Evolutionary conservation across 2,113 vertebrate species (phyloP), one percentile per base, ranked within the genome.

Genomic region (Odocoileus virginianus): DNA sequence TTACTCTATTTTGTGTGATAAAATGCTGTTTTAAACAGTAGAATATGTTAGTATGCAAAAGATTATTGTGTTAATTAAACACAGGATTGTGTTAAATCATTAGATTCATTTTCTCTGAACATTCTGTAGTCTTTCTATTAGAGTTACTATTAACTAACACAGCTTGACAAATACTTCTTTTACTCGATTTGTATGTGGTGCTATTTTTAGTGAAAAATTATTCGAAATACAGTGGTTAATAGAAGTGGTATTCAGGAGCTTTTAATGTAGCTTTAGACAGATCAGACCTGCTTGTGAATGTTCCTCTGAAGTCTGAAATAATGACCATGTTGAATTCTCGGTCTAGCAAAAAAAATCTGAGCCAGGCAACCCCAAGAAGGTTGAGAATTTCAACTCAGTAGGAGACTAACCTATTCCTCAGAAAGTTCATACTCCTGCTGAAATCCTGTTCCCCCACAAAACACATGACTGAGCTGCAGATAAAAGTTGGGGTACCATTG

Each of bases 41-140:
- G 86, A 93, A 74, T 40, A 30, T 97, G 52, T 93, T 85, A 86
- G 82, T 93, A 52, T 94, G 60, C 25, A 95, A 97, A 93, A 45
- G 17, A 57, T 95, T 94, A 83, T 79, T 84, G 3, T 98, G 96
- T 98, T 96, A 97, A 97, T 95, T 91, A 98, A 95, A 96, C 58
- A 43, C 28, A 95, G 21, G 76, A 57, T 84, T 93, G 76, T 97
- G 85, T 76, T 95, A 94, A 97, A 82, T 60, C 95, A 81, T 87
- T 87, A 52, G 21, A 33, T 93, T 98, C 76, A 55, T 97, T 98
- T 98, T 92, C 93, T 87, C 94, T 95, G n/a, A 97, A 57, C 57
- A 88, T 95, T 94, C 94, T 91, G 87, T 91, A 82, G 6, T 86
- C 58, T 92, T 97, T 95, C 91, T 6, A 91, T 94, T 97, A 78